A percentile compares a stretch with the other conserved stretches of the same genome.
These are phyloP conservation scores for Carcinoscorpius rotundicauda DNA, from an alignment of 1,140 invertebrate genomes.

Conservation along the genomic window DNA sequence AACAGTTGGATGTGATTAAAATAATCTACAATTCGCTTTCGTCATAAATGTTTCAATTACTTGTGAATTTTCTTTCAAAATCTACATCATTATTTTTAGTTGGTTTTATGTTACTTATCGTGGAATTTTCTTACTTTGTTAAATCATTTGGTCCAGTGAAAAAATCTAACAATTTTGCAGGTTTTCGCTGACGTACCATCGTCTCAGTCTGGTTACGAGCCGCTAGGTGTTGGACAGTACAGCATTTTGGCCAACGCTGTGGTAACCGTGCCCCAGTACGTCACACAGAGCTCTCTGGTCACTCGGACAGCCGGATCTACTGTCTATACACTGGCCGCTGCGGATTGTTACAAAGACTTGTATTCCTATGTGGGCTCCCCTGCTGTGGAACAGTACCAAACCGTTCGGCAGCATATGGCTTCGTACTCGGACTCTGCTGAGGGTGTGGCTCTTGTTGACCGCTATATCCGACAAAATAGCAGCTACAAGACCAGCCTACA, in stretches of 20 bases:
- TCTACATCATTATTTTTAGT: no score
- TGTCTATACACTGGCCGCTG: not conserved
- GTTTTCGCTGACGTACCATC: not conserved
- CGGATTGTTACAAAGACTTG: not conserved
- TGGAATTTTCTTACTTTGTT: no score
- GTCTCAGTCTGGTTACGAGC: not conserved
- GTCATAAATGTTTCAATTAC: no score
- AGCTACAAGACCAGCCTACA: constrained; percentile 16
- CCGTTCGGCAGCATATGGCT: constrained; percentile 14
- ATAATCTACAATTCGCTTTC: no score
- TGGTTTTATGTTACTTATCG: no score
- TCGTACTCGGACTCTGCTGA: constrained; percentile 1
- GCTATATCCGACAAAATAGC: constrained; percentile 38
- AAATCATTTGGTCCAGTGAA: no score
- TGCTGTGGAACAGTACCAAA: constrained; percentile 17
- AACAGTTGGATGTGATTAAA: no score
- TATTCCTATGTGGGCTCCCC: not conserved
- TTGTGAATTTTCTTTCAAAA: no score
- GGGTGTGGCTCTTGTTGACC: constrained; percentile 33
- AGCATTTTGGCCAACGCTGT: not conserved
- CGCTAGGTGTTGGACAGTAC: not conserved
- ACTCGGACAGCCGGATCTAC: not conserved
- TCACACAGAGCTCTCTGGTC: not conserved
- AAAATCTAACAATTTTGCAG: not conserved
- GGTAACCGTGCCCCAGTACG: not conserved